Evolutionary conservation across 1,140 invertebrate genomes (phyloP), one percentile per base, ranked within the genome.

Genomic region (Zophobas atratus): DNA sequence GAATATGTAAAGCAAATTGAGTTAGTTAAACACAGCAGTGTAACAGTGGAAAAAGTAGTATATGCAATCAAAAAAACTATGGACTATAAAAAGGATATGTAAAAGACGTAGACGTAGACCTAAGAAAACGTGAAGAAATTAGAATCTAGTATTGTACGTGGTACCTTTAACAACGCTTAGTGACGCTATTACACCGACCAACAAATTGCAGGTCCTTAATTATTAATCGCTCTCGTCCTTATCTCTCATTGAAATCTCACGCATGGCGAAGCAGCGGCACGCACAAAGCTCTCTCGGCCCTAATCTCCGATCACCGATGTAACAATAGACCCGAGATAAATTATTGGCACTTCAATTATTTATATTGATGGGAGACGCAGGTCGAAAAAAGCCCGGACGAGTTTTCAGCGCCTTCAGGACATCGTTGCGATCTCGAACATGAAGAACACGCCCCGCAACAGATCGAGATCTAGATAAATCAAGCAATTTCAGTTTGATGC

Each of bases 301-400:
- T n/a, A 60, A 60, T 60, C 56, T 60, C 36, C n/a, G 60, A 67
- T 67, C 60, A 43, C 60, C 60, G 39, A 32, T 67, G 60, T 67
- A 67, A 67, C 60, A 67, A 67, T 67, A 67, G 60, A 41, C 1
- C 60, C 20, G 60, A 60, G 56, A 67, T 67, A 67, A 67, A 67
- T 67, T 67, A 67, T 67, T 67, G 60, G 60, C 60, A 67, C 60
- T 60, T 60, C 56, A 60, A 60, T 60, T 60, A 60, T 60, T 60
- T 60, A 60, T 60, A 60, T 46, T 46, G 43, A 46, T 46, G 43
- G 43, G 43, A 46, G 43, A 46, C 20, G 20, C 20, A 46, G 43
- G 43, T 46, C 49, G 49, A 51, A 51, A 51, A 51, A 51, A n/a
- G 3, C 43, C n/a, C 49, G 49, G 49, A 51, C 49, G 6, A 6